phyloP scores from a whole-genome alignment of 2,797 vertebrate genomes.

The Helarctos malayanus region DNA sequence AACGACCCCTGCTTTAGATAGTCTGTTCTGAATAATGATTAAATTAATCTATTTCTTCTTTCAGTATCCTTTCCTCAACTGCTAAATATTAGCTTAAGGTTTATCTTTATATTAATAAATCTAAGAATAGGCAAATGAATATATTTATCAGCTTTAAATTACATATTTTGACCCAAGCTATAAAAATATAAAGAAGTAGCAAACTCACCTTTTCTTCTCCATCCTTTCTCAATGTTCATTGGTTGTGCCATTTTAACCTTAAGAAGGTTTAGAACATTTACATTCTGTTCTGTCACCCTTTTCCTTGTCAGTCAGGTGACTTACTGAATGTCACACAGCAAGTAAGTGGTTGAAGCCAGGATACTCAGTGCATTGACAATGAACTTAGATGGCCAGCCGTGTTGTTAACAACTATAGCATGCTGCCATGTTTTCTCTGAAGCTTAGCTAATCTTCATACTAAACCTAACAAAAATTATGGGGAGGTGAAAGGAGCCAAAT shows the following conservation, averaged over 20 bases:
- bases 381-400: not conserved
- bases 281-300: not conserved
- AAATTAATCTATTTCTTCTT: not conserved
- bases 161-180: not conserved
- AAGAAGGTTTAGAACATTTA: not conserved
- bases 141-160: slow-evolving; percentile 45
- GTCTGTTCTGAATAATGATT: not conserved
- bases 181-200: slow-evolving; percentile 5
- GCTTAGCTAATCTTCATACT: not conserved
- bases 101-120: slow-evolving; percentile 37
- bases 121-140: not conserved
- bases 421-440: not conserved
- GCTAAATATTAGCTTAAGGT: not conserved
- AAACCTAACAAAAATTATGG: not conserved
- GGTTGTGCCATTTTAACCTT: not conserved
- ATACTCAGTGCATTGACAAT: not conserved
- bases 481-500: not conserved
- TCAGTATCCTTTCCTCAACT: not conserved
- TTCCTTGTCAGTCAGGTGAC: not conserved
- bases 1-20: not conserved
- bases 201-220: not conserved
- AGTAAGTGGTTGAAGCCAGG: not conserved
- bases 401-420: not conserved
- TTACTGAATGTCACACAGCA: not conserved
- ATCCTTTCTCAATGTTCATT: not conserved